These are phyloP conservation scores for Actinernus sp. DNA, from an alignment of 92 coral and sea anemone species.

Conservation along the genomic window DNA sequence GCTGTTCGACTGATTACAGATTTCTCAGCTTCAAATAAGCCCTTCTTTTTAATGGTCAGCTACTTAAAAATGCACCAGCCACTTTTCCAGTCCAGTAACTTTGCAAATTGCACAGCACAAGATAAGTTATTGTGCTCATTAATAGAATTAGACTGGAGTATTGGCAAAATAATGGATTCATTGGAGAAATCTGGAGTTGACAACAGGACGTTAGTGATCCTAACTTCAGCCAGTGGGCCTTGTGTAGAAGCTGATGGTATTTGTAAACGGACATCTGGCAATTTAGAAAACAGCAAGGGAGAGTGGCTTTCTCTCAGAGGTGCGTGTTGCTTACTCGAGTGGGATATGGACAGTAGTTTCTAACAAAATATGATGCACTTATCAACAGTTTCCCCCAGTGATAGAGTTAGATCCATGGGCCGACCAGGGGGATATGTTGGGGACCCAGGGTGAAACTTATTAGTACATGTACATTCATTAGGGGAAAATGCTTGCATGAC, in stretches of 20 bases:
- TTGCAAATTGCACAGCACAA: conserved; percentile 39
- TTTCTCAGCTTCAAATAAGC: conserved; percentile 28
- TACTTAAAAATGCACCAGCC: conserved; percentile 78
- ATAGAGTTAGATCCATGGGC: too few species aligned
- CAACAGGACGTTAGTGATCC: conserved; percentile 65
- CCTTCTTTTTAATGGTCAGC: conserved; percentile 82
- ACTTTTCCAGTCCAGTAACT: conserved; percentile 60
- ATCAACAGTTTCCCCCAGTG: too few species aligned
- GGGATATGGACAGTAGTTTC: too few species aligned
- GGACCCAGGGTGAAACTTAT: too few species aligned
- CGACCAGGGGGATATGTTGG: too few species aligned
- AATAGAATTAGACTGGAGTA: conserved; percentile 90
- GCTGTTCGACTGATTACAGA: conserved; percentile 70
- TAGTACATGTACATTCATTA: too few species aligned
- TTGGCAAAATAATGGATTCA: conserved; percentile 74
- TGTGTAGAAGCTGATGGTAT: conserved; percentile 1
- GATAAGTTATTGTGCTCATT: conserved; percentile 60
- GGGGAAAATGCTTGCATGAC: too few species aligned
- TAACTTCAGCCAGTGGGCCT: conserved; percentile 84
- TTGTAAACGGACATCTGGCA: too few species aligned
- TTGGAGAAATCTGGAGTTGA: conserved; percentile 43
- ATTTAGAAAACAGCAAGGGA: too few species aligned
- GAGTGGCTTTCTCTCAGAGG: too few species aligned
- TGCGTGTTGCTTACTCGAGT: too few species aligned
- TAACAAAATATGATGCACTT: too few species aligned